Base-by-base conservation (phyloP, 1,140 invertebrate species). In the Musca vetustissima region DNA sequence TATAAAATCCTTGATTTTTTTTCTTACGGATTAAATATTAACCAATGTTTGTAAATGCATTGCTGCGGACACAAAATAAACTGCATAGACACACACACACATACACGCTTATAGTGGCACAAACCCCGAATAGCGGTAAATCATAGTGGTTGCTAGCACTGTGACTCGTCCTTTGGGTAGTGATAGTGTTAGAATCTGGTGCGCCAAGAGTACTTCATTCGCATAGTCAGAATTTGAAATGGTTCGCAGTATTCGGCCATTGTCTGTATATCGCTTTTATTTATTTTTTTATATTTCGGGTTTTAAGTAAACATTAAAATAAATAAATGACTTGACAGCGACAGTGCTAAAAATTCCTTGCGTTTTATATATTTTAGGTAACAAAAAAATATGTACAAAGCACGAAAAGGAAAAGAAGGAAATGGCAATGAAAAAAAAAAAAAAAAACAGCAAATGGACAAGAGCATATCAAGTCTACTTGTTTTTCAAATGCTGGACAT, bases 311-410 rank as follows among this genome's bases (percentile, higher is more conserved):
- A 67, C 65, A 67, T 67, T 67, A 67, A 67, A 67, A 67, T 67
- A 67, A 67, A 67, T 67, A 67, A 67, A 67, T 67, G 65, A 67
- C 65, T 67, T 67, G 65, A 67, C 65, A 67, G 65, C 49, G 25
- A 36, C 49, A 67, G 65, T 67, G 65, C 65, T 53, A 67, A 67
- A 67, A 67, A 67, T 67, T 67, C 65, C 43, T 53, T 53, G 65
- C 65, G 65, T 67, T 67, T 55, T 52, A 48, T 48, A 48, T 17
- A 43, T 43, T 7, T 43, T 43, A 43, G 6, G 36, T 43, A 43
- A 43, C 6, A 6, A 13, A 43, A 43, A 6, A 65, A 48, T 15
- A 59, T 28, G 17, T 36, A 28, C 8, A 61, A 61, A 61, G 36
- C n/a, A 32, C 7, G 15, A 61, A 61, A 1, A 21, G 13, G 7